Evolutionary conservation across 2,888 invertebrate species (phyloP).

Genomic region (Dynastes hyllus): DNA sequence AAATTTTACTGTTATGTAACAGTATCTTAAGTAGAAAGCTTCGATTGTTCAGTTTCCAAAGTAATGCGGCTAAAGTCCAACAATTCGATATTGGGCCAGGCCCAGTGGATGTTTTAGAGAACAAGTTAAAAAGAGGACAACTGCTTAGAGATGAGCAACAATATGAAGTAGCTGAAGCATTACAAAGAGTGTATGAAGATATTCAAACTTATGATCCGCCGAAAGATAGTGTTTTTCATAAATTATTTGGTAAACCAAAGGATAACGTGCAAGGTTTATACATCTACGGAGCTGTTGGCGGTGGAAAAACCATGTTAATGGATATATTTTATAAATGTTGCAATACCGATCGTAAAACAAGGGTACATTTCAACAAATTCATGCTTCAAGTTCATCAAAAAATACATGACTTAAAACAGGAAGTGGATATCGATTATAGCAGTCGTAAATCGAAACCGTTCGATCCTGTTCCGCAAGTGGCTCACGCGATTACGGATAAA

Average conservation of each 20-base stretch:
- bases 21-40: slow-evolving; percentile 29
- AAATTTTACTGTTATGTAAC: slow-evolving; percentile 29
- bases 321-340: slow-evolving; percentile 94
- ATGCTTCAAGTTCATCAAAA: slow-evolving; percentile 96
- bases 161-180: slow-evolving; percentile 77
- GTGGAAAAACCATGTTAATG: slow-evolving; percentile 99
- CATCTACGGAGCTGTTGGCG: slow-evolving; percentile 92
- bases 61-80: slow-evolving; percentile 22
- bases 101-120: slow-evolving; percentile 53
- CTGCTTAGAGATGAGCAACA: slow-evolving; percentile 83
- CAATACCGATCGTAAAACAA: slow-evolving; percentile 78
- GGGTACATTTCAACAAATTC: slow-evolving; percentile 98
- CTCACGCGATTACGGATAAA: slow-evolving; percentile 87
- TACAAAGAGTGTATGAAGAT: slow-evolving; percentile 82
- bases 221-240: slow-evolving; percentile 69
- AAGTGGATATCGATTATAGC: slow-evolving; percentile 71
- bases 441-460: slow-evolving; percentile 79
- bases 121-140: slow-evolving; percentile 75
- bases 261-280: slow-evolving; percentile 86
- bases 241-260: slow-evolving; percentile 59
- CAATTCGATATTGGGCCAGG: slow-evolving; percentile 29
- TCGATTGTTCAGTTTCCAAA: slow-evolving; percentile 37
- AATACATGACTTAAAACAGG: slow-evolving; percentile 89
- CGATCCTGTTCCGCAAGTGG: slow-evolving; percentile 97
- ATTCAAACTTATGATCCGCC: slow-evolving; percentile 76